phyloP scores from a whole-genome alignment of 2,888 invertebrate genomes.

The Brenthis daphne region DNA sequence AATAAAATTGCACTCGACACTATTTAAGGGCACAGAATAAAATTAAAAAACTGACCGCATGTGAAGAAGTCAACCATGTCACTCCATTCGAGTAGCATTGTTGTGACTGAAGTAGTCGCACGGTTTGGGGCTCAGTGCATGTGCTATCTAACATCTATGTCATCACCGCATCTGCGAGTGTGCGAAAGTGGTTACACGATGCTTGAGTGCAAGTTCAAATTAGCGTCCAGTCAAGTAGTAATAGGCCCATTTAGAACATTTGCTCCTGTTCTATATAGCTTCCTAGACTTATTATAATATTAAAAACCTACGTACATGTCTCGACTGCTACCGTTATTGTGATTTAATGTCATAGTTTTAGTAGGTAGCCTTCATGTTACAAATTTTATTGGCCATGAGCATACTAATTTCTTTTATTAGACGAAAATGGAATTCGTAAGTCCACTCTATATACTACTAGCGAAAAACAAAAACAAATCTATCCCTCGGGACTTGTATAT shows the following conservation, averaged over 20 bases:
- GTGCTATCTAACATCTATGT: constrained; percentile 58
- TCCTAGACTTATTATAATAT: not conserved
- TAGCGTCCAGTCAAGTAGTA: constrained; percentile 12
- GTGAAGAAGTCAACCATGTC: constrained; percentile 76
- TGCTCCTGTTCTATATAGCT: not conserved
- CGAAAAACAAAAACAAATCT: too few species aligned
- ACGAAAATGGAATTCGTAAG: not conserved
- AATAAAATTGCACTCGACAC: constrained; percentile 23
- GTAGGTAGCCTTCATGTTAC: too few species aligned
- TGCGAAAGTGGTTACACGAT: constrained; percentile 47
- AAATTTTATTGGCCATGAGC: too few species aligned
- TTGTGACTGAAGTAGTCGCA: constrained; percentile 70
- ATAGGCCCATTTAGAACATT: not conserved
- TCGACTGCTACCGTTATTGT: too few species aligned
- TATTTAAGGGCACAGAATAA: constrained; percentile 38
- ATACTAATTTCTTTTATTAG: not conserved
- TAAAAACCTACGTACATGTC: too few species aligned
- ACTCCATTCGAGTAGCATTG: constrained; percentile 77
- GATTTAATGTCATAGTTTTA: too few species aligned
- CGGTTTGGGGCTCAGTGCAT: constrained; percentile 50
- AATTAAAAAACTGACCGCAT: constrained; percentile 68
- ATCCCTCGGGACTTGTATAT: too few species aligned
- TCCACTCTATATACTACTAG: too few species aligned
- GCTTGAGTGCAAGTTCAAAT: constrained; percentile 60
- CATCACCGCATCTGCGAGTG: constrained; percentile 47